Base-by-base conservation (phyloP, 2,888 invertebrate species). In the Fragum fragum region DNA sequence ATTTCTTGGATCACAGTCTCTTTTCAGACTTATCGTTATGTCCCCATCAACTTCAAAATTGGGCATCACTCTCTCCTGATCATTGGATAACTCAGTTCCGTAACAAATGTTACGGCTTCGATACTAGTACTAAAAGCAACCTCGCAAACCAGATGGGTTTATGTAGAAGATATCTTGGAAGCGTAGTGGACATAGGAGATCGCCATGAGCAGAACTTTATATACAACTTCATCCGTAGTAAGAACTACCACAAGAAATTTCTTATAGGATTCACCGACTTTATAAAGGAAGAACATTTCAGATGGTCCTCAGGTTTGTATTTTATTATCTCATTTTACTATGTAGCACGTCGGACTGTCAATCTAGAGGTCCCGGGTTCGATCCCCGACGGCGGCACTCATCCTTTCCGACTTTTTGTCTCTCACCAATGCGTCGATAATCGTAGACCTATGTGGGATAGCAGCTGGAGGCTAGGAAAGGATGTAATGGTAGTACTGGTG, bases 271-370 rank as follows among this genome's bases (percentile, higher is more conserved):
- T 52, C 18, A 74, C 74, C 1, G 74, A 74, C 36, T 21, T 23
- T 1, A 0, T 36, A 1, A 14, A 36, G 14, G 74, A 74, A 53
- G 23, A 21, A 5, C 9, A 3, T 23, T 74, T 63, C 66, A n/a
- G 14, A n/a, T 74, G 74, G 74, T 6, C 66, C 2, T 66, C 74
- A 61, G 74, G 74, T 74, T n/a, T n/a, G n/a, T n/a, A n/a, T n/a
- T n/a, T n/a, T n/a, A n/a, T n/a, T n/a, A n/a, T n/a, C n/a, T n/a
- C n/a, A n/a, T n/a, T 63, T 52, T 26, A 1, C 5, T 16, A 59
- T 28, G 16, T 59, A 59, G 9, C 7, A 14, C 14, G 14, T 6
- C 6, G 6, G 6, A 39, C 7, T 39, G 7, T 47, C 14, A 14
- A 47, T 47, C 47, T 47, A 47, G 14, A 18, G 2, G 7, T 9